Percentiles rank a stretch among this genome's conserved stretches.
Conservation (phyloP, 2,888 invertebrate species). For the Plemyria rubiginata region DNA sequence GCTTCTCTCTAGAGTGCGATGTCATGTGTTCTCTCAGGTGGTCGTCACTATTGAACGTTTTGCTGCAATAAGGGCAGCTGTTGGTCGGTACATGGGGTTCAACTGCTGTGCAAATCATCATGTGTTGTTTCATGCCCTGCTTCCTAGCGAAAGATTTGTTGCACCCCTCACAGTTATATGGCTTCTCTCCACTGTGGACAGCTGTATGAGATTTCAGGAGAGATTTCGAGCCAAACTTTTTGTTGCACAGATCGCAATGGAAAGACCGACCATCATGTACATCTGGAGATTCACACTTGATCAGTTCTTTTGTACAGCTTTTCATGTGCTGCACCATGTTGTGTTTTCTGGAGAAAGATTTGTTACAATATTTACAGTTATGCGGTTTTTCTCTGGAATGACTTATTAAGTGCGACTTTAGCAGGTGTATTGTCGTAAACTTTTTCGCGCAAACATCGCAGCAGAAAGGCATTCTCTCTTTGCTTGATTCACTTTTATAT, state of each 20-base stretch:
- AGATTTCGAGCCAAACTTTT: slow-evolving; percentile 9
- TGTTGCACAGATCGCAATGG: slow-evolving; percentile 11
- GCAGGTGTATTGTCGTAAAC: slow-evolving; percentile 9
- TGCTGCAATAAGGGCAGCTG: slow-evolving; percentile 10
- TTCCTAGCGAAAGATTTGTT: slow-evolving; percentile 18
- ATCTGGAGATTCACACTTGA: background rate
- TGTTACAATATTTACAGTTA: slow-evolving; percentile 7
- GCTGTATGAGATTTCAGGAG: slow-evolving; percentile 12
- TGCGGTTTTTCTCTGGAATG: slow-evolving; percentile 8
- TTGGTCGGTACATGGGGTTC: background rate
- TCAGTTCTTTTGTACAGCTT: slow-evolving; percentile 5
- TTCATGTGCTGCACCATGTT: slow-evolving; percentile 10
- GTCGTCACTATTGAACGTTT: background rate
- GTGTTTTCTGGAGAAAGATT: slow-evolving; percentile 12
- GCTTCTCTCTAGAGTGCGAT: slow-evolving; percentile 4
- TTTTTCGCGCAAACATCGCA: slow-evolving; percentile 6
- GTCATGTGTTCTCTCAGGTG: slow-evolving; percentile 8
- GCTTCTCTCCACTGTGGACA: slow-evolving; percentile 15
- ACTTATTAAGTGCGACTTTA: slow-evolving; percentile 11
- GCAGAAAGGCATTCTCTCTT: background rate
- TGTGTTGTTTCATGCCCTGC: slow-evolving; percentile 20
- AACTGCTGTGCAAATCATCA: slow-evolving; percentile 7
- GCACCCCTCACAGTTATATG: slow-evolving; percentile 12
- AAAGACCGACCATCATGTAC: slow-evolving; percentile 1
- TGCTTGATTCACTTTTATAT: background rate